These are phyloP conservation scores for Otus sunia DNA, from an alignment of 2,113 vertebrate genomes.

Conservation along the genomic window DNA sequence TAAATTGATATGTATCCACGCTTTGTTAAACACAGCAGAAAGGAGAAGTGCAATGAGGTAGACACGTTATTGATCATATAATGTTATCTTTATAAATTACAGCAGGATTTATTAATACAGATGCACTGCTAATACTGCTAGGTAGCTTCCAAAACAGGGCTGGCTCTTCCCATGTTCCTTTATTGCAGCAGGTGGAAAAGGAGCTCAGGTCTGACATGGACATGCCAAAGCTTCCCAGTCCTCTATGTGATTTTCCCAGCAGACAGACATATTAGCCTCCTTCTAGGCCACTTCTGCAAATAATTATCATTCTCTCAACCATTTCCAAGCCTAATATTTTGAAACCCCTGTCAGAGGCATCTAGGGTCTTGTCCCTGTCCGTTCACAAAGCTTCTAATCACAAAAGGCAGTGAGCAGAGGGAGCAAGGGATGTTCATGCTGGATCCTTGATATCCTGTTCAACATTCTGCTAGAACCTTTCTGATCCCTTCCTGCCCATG, in stretches of 20 bases:
- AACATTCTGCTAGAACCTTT: not conserved
- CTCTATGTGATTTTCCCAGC: not conserved
- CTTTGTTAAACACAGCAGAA: not conserved
- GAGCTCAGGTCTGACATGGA: not conserved
- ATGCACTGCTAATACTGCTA: not conserved
- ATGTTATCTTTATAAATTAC: not conserved
- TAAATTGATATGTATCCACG: not conserved
- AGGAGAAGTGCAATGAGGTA: not conserved
- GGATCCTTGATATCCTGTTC: not conserved
- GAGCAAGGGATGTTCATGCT: not conserved
- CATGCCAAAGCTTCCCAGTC: not conserved
- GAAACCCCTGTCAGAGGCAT: not conserved
- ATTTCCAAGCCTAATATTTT: not conserved
- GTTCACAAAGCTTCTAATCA: not conserved
- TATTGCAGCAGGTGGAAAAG: not conserved
- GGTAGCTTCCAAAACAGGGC: not conserved
- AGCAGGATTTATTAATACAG: not conserved
- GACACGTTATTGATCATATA: not conserved
- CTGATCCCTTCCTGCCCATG: not conserved
- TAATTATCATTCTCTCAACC: not conserved
- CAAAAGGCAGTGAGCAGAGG: not conserved
- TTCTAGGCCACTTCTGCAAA: not conserved
- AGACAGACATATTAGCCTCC: not conserved
- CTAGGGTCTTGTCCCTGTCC: rapidly evolving
- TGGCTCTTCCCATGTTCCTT: not conserved